phyloP scores from a whole-genome alignment of 2,797 vertebrate genomes.

The Lacerta agilis region DNA sequence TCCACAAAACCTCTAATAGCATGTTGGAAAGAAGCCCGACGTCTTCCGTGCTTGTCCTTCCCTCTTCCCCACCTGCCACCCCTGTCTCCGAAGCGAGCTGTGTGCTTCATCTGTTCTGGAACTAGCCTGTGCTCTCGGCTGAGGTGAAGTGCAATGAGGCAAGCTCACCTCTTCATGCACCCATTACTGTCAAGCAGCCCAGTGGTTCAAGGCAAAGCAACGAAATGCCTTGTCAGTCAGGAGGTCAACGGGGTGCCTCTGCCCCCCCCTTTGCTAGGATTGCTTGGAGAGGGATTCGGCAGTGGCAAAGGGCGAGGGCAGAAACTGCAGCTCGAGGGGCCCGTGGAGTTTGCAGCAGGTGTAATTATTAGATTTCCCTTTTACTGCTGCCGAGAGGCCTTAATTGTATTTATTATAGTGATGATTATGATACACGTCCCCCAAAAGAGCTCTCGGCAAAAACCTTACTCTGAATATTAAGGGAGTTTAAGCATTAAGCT shows the following conservation, averaged over 20 bases:
- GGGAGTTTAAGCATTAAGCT: conserved; percentile 6
- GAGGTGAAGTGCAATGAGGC: conserved; percentile 17
- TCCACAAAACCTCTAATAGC: neutral
- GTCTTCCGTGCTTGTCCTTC: neutral
- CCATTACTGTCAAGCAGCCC: conserved; percentile 35
- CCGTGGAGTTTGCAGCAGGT: neutral
- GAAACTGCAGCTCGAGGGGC: neutral
- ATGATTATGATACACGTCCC: conserved; percentile 1
- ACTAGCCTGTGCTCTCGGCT: conserved; percentile 5
- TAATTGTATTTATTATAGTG: conserved; percentile 43
- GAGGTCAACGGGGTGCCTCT: conserved; percentile 1
- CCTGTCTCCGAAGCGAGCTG: neutral
- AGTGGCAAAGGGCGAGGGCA: neutral
- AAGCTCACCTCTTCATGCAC: neutral
- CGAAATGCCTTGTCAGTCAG: conserved; percentile 34
- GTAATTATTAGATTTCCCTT: conserved; percentile 49
- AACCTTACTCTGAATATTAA: conserved; percentile 52
- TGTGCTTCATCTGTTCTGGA: conserved; percentile 4
- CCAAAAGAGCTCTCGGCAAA: conserved; percentile 44
- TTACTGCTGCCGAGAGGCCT: conserved; percentile 44
- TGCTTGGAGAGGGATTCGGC: neutral
- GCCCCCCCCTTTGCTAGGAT: neutral
- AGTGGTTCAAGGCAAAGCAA: conserved; percentile 9
- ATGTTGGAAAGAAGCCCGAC: neutral
- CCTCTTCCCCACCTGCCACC: too few relatives aligned